Evolutionary conservation across 2,797 vertebrate genomes (phyloP).

Genomic region (Melanotaenia pygmaea): DNA sequence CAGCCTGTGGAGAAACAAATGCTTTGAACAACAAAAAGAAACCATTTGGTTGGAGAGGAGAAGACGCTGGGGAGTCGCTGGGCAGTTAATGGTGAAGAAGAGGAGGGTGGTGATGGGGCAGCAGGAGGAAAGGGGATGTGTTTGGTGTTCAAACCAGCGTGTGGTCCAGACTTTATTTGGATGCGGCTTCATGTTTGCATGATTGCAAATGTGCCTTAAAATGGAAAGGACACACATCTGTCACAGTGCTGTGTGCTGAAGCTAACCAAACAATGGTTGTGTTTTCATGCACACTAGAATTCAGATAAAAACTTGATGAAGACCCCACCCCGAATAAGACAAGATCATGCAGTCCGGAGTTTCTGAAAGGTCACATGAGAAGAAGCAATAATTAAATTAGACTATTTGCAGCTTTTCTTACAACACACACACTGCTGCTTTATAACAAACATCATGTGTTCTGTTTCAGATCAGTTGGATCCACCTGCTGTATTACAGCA

Average conservation of each 20-base stretch:
- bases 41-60: slow-evolving; percentile 42
- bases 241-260: not conserved
- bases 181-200: slow-evolving; percentile 23
- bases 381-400: not conserved
- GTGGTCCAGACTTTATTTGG: slow-evolving; percentile 24
- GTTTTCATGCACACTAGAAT: not conserved
- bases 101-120: slow-evolving; percentile 1
- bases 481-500: not conserved
- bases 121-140: slow-evolving; percentile 2
- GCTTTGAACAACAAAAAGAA: slow-evolving; percentile 52
- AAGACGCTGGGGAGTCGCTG: not conserved
- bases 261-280: too few species aligned
- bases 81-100: slow-evolving; percentile 2
- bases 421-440: not conserved
- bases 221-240: not conserved
- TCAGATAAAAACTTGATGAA: not conserved
- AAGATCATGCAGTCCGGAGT: not conserved
- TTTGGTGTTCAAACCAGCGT: slow-evolving; percentile 25
- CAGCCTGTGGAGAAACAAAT: slow-evolving; percentile 64
- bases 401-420: not conserved
- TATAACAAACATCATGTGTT: too few species aligned
- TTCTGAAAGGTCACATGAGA: not conserved
- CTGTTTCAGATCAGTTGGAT: not conserved
- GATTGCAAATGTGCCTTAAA: not conserved
- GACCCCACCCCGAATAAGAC: not conserved